These are phyloP conservation scores for Sebastes itinus DNA, from an alignment of 2,797 vertebrate genomes.

Conservation along the genomic window DNA sequence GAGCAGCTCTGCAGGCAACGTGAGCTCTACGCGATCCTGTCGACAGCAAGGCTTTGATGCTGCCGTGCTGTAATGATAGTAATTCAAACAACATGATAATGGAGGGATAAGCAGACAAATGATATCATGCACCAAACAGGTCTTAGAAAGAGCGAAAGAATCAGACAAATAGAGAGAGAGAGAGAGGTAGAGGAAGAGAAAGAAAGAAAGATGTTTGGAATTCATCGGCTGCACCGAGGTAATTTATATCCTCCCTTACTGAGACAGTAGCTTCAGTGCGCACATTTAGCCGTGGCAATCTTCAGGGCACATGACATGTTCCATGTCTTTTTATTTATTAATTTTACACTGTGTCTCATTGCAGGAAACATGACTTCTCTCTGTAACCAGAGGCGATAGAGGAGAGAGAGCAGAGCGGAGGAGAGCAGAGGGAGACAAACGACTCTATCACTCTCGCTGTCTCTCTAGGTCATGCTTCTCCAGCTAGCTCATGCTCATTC, in stretches of 20 bases:
- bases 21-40: constrained; percentile 58
- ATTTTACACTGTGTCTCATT: constrained; percentile 81
- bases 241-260: constrained; percentile 75
- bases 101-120: constrained; percentile 77
- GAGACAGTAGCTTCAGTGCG: constrained; percentile 69
- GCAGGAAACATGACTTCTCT: constrained; percentile 78
- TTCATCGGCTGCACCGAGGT: constrained; percentile 68
- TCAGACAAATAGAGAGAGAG: constrained; percentile 49
- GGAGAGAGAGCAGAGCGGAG: constrained; percentile 70
- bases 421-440: constrained; percentile 75
- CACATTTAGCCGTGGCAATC: constrained; percentile 80
- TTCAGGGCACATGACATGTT: constrained; percentile 81
- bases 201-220: constrained; percentile 69
- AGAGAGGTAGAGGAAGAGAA: constrained; percentile 43
- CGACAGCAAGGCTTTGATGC: constrained; percentile 71
- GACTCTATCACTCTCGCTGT: constrained; percentile 79
- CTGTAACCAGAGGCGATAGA: constrained; percentile 76
- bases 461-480: constrained; percentile 82
- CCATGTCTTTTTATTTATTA: constrained; percentile 78
- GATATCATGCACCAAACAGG: constrained; percentile 74
- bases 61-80: constrained; percentile 79
- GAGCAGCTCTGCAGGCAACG: constrained; percentile 72
- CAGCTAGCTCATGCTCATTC: constrained; percentile 73
- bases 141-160: constrained; percentile 67
- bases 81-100: constrained; percentile 81